Evolutionary conservation across 1,140 invertebrate genomes (phyloP).

Genomic region (Drosophila neocordata): DNA sequence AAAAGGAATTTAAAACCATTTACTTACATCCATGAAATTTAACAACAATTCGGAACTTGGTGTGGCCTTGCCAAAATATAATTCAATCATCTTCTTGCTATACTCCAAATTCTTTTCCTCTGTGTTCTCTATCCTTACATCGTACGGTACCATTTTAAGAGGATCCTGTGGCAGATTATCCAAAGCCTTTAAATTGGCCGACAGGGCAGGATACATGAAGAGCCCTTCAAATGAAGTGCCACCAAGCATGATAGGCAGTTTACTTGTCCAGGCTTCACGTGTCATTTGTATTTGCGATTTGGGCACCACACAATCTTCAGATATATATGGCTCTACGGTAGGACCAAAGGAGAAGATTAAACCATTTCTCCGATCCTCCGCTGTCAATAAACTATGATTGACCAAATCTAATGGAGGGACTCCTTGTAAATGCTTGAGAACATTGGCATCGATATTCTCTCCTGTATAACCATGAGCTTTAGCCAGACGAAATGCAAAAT

Average conservation of each 20-base stretch:
- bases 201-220: conserved; percentile 66
- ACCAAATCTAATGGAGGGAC: conserved; percentile 51
- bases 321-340: conserved; percentile 76
- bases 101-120: conserved; percentile 38
- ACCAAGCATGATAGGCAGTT: conserved; percentile 79
- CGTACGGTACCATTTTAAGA: conserved; percentile 39
- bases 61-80: conserved; percentile 58
- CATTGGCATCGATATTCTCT: conserved; percentile 64
- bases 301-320: conserved; percentile 67
- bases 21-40: conserved; percentile 68
- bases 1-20: not conserved
- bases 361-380: conserved; percentile 57
- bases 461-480: conserved; percentile 54
- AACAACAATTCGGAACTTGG: conserved; percentile 40
- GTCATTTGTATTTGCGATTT: conserved; percentile 67
- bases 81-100: conserved; percentile 41
- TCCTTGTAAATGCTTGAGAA: conserved; percentile 77
- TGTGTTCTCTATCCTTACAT: conserved; percentile 40
- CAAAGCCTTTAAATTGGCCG: conserved; percentile 43
- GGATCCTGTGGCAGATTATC: conserved; percentile 53
- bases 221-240: conserved; percentile 78
- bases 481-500: conserved; percentile 62
- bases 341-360: conserved; percentile 66
- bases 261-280: conserved; percentile 69
- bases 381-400: conserved; percentile 33